Conservation (phyloP, 2,113 vertebrate genomes). For the Vicugna pacos region DNA sequence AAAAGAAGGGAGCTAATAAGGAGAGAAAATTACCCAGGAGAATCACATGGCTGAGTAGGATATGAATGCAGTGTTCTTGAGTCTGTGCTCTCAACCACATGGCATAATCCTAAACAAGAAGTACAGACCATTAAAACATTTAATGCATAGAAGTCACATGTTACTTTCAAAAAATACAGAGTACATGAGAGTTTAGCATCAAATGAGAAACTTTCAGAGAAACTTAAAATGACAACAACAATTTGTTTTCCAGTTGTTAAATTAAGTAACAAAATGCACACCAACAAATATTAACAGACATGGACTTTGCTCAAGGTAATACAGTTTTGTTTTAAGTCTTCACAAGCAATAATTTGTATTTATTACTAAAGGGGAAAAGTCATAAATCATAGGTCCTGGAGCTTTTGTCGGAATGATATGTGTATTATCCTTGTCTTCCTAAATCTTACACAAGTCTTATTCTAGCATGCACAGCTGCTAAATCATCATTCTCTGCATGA, state of each 20-base stretch:
- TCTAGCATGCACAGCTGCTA: constrained; percentile 66
- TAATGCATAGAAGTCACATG: neutral
- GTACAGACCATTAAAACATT: neutral
- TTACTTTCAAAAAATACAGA: neutral
- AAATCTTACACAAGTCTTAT: constrained; percentile 67
- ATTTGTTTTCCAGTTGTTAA: constrained; percentile 50
- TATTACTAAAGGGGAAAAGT: constrained; percentile 57
- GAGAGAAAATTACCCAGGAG: neutral
- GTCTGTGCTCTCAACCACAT: neutral
- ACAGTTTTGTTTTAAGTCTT: constrained; percentile 66
- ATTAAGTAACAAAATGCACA: constrained; percentile 49
- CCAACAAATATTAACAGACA: constrained; percentile 62
- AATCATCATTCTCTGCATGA: constrained; percentile 70
- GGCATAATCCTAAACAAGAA: neutral
- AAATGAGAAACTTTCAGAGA: constrained; percentile 4
- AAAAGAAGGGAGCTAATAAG: neutral
- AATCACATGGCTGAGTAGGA: neutral
- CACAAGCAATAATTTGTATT: constrained; percentile 67
- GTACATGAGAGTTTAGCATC: constrained; percentile 4
- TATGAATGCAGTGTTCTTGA: neutral
- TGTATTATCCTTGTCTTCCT: constrained; percentile 63
- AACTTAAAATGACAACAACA: neutral
- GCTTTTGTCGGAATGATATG: constrained; percentile 61
- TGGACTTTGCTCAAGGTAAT: constrained; percentile 35
- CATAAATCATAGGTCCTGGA: constrained; percentile 64